Evolutionary conservation across 2,113 vertebrate genomes (phyloP).

Genomic region (Zeus faber): DNA sequence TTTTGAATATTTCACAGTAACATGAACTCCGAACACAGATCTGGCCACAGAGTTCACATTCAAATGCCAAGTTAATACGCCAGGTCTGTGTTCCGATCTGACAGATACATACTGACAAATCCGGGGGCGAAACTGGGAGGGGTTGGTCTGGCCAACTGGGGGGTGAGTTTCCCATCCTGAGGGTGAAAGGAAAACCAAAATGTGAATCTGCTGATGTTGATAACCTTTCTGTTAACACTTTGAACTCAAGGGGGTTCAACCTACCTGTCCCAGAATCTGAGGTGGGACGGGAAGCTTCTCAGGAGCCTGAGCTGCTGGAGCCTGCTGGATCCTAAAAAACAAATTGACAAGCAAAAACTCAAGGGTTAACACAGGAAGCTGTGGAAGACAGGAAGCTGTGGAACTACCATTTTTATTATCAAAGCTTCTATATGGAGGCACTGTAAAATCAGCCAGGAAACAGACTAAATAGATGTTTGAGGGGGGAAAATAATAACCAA

Average conservation of each 20-base stretch:
- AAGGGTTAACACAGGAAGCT: no score
- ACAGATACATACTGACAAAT: constrained; percentile 87
- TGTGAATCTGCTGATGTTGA: not conserved
- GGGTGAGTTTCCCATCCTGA: constrained; percentile 87
- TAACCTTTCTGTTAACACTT: not conserved
- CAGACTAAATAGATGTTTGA: no score
- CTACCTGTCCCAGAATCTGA: constrained; percentile 78
- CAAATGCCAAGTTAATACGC: no score
- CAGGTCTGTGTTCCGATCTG: no score
- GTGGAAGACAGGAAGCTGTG: no score
- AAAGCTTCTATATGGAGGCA: no score
- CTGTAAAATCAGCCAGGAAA: no score
- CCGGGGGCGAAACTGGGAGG: constrained; percentile 90
- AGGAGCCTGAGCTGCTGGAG: constrained; percentile 60
- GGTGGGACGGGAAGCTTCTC: constrained; percentile 75
- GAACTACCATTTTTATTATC: no score
- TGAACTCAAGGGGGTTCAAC: not conserved
- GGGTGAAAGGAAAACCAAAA: not conserved
- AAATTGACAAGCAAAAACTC: not conserved
- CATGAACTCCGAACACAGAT: no score
- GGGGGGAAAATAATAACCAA: no score
- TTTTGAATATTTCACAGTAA: no score
- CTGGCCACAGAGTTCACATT: no score
- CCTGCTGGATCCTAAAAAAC: constrained; percentile 78
- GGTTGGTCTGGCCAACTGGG: constrained; percentile 86